phyloP scores from a whole-genome alignment of 2,113 vertebrate genomes.

The Ameiurus melas region DNA sequence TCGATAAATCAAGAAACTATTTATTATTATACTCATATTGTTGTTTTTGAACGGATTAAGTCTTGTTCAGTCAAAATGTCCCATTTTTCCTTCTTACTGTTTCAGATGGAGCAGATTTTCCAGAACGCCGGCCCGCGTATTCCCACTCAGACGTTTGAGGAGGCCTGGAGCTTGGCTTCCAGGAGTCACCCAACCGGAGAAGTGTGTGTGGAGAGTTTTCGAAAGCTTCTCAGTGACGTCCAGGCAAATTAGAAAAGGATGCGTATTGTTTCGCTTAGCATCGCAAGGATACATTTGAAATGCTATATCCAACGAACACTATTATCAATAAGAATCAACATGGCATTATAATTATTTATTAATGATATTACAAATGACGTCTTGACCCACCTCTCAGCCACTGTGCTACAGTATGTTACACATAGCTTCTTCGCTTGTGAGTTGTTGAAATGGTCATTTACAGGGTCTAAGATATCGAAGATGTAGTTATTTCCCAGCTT shows the following conservation, averaged over 20 bases:
- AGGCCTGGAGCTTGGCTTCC: conserved; percentile 80
- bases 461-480: no score
- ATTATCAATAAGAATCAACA: no score
- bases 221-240: conserved; percentile 73
- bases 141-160: conserved; percentile 79
- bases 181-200: conserved; percentile 74
- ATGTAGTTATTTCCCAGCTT: neutral
- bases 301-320: neutral
- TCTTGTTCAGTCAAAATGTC: neutral
- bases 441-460: neutral
- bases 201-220: conserved; percentile 80
- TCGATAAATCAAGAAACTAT: neutral
- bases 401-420: neutral
- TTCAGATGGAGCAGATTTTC: conserved; percentile 81
- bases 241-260: conserved; percentile 53
- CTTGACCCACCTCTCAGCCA: neutral
- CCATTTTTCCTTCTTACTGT: conserved; percentile 8
- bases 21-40: neutral
- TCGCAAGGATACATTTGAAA: neutral
- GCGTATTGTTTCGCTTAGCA: neutral
- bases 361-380: neutral
- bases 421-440: neutral
- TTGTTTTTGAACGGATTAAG: neutral
- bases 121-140: conserved; percentile 73
- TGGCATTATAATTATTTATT: neutral